Percentiles rank a stretch among this genome's conserved stretches.
These are phyloP conservation scores for Salmo trutta DNA, from an alignment of 2,797 vertebrate genomes.

Conservation along the genomic window DNA sequence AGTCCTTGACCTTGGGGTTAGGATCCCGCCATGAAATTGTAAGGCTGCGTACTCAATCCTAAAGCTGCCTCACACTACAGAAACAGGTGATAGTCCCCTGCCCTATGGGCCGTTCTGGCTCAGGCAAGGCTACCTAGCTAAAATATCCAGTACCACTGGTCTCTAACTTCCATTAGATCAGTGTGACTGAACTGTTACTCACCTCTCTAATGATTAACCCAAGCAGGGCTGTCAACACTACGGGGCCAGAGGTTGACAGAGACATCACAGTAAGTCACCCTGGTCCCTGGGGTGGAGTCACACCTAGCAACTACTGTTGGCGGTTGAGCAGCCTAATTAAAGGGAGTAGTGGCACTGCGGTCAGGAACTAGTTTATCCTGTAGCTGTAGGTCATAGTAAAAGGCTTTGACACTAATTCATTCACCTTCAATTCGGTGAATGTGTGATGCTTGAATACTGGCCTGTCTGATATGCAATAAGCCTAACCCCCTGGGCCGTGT, in stretches of 20 bases:
- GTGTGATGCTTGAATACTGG: neutral
- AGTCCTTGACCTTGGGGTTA: neutral
- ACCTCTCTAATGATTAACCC: constrained; percentile 51
- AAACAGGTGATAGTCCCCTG: neutral
- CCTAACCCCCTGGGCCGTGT: neutral
- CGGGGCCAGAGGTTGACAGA: constrained; percentile 25
- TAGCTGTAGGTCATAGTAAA: constrained; percentile 5
- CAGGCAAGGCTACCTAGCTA: neutral
- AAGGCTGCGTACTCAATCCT: neutral
- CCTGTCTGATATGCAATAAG: neutral
- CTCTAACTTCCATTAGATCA: neutral
- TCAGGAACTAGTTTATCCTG: constrained; percentile 42
- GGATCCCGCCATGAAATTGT: neutral
- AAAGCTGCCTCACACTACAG: neutral
- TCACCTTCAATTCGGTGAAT: neutral
- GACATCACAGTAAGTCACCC: neutral
- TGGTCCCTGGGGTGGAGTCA: neutral
- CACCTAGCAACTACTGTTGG: neutral
- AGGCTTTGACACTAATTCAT: neutral
- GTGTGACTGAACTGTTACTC: neutral
- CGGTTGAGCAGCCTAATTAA: constrained; percentile 14
- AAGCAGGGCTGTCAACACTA: neutral
- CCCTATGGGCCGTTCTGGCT: neutral
- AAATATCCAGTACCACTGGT: neutral
- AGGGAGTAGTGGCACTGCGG: constrained; percentile 3